These are phyloP conservation scores for Amphiprion clarkii DNA, from an alignment of 2,797 vertebrate genomes.

Conservation along the genomic window DNA sequence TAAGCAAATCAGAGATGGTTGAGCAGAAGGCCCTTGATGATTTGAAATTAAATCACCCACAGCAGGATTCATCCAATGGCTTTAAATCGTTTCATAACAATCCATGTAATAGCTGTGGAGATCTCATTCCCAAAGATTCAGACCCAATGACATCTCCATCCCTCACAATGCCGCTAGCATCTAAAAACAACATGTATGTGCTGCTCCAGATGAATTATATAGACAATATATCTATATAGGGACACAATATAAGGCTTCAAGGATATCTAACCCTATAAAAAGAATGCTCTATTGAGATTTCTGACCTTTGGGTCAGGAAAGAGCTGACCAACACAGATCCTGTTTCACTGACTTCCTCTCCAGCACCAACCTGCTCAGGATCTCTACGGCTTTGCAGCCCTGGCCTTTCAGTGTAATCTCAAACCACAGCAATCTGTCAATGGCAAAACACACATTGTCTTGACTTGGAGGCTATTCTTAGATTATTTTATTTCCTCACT, in stretches of 20 bases:
- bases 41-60: no score
- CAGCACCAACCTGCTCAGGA: constrained; percentile 57
- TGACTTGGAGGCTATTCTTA: constrained; percentile 63
- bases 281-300: constrained; percentile 74
- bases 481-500: constrained; percentile 48
- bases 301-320: constrained; percentile 83
- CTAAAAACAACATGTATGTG: constrained; percentile 13
- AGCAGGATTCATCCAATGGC: background rate
- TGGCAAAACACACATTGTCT: constrained; percentile 60
- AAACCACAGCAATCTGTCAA: constrained; percentile 72
- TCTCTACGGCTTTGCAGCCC: constrained; percentile 46
- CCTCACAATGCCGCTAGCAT: no score
- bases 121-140: background rate
- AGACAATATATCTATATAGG: constrained; percentile 11
- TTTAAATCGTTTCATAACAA: background rate
- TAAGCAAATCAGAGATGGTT: no score
- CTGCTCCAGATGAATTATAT: constrained; percentile 28
- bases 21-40: no score
- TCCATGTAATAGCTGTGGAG: constrained; percentile 1
- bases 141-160: background rate
- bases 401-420: constrained; percentile 71
- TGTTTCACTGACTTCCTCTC: constrained; percentile 80
- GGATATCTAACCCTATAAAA: constrained; percentile 70
- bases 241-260: constrained; percentile 54
- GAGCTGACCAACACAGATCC: constrained; percentile 83